These are phyloP conservation scores for Sula dactylatra DNA, from an alignment of 2,113 vertebrate genomes.

Conservation along the genomic window DNA sequence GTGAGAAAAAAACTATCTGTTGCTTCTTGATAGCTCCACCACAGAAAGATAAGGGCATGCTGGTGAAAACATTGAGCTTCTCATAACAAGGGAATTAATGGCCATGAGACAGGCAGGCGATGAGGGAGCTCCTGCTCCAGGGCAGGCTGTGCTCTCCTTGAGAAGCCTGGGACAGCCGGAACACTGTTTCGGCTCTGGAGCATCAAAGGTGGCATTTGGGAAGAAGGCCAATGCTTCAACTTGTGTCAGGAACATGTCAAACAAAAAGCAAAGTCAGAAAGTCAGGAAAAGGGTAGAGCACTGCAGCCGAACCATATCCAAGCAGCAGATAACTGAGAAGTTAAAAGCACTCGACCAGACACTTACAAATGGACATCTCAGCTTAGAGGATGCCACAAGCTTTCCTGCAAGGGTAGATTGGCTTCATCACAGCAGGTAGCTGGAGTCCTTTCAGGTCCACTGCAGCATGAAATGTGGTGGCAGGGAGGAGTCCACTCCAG, in stretches of 20 bases:
- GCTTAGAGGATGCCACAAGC: neutral
- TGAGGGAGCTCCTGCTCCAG: neutral
- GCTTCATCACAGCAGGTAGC: neutral
- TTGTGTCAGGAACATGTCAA: neutral
- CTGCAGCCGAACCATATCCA: neutral
- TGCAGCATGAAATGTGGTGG: neutral
- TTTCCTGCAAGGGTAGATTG: neutral
- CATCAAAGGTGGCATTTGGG: neutral
- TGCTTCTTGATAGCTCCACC: neutral
- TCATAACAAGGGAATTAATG: neutral
- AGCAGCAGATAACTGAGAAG: neutral
- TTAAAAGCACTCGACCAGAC: neutral
- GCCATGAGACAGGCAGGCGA: rapidly evolving
- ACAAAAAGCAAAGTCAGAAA: neutral
- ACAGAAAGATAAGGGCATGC: neutral
- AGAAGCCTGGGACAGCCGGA: neutral
- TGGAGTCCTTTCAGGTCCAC: neutral
- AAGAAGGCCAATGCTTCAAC: neutral
- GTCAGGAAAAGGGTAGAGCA: neutral
- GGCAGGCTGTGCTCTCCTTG: neutral
- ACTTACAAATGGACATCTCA: neutral
- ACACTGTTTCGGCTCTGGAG: neutral
- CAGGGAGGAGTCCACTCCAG: neutral
- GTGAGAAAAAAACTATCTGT: neutral
- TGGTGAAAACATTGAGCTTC: neutral